A percentile compares a stretch with the other conserved stretches of the same genome.
phyloP scores from a whole-genome alignment of 2,113 vertebrate species.

The Laterallus jamaicensis region DNA sequence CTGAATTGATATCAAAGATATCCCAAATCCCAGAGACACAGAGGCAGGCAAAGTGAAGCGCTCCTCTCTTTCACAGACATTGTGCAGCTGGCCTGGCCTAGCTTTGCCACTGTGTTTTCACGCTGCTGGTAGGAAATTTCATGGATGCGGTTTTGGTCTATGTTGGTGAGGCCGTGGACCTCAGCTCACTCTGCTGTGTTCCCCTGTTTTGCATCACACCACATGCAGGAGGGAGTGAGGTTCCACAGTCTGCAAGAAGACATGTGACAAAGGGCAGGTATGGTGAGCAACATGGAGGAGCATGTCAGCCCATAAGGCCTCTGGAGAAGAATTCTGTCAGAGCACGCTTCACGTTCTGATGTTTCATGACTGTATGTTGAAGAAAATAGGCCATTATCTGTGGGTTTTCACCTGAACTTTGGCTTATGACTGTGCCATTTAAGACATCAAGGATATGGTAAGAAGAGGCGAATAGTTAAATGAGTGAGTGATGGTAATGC shows the following conservation, averaged over 20 bases:
- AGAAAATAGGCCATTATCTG: background rate
- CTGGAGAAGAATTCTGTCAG: background rate
- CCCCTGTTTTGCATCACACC: background rate
- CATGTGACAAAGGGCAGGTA: background rate
- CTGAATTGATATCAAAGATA: background rate
- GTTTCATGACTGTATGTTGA: background rate
- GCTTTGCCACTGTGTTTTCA: background rate
- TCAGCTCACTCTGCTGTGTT: fast-evolving
- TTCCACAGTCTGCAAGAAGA: background rate
- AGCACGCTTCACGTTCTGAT: background rate
- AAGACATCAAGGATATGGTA: background rate
- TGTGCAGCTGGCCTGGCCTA: background rate
- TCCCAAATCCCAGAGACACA: background rate
- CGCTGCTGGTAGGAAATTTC: background rate
- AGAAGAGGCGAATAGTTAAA: background rate
- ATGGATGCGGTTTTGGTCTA: background rate
- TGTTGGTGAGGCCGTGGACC: background rate
- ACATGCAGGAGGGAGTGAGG: background rate
- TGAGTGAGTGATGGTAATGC: background rate
- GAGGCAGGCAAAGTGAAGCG: background rate
- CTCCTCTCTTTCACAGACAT: background rate
- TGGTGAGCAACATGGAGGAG: background rate
- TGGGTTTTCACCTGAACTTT: background rate
- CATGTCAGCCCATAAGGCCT: fast-evolving
- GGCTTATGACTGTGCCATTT: background rate